Percentiles rank a stretch among this genome's conserved stretches.
Evolutionary conservation across 1,140 invertebrate species (phyloP).

Genomic region (Temnothorax longispinosus): DNA sequence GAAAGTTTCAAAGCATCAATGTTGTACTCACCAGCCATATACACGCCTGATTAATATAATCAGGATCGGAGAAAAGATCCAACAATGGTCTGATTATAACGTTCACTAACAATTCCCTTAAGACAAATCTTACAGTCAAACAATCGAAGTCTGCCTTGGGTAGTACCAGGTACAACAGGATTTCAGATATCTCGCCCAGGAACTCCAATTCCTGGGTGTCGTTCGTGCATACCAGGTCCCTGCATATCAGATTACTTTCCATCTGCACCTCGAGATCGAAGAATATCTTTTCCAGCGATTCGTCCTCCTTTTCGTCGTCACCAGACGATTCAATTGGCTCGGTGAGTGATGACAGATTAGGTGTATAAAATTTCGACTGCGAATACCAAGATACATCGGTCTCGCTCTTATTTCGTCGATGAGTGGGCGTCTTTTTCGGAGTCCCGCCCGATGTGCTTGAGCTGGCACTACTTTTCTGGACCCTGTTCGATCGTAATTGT

Average conservation of each 20-base stretch:
- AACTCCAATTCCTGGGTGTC: constrained; percentile 90
- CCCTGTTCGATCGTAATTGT: constrained; percentile 83
- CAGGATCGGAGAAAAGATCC: constrained; percentile 94
- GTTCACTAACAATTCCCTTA: constrained; percentile 93
- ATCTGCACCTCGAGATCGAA: constrained; percentile 95
- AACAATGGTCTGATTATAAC: constrained; percentile 93
- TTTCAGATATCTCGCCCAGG: constrained; percentile 93
- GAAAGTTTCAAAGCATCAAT: background rate
- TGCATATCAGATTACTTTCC: constrained; percentile 91
- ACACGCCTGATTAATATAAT: constrained; percentile 97
- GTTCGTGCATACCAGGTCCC: constrained; percentile 89
- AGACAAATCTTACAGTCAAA: constrained; percentile 91
- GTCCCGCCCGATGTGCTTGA: constrained; percentile 85
- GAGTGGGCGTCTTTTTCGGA: constrained; percentile 85
- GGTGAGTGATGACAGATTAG: constrained; percentile 82
- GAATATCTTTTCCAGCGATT: constrained; percentile 91
- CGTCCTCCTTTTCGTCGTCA: constrained; percentile 75
- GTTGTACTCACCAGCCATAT: constrained; percentile 93
- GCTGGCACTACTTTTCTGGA: constrained; percentile 83
- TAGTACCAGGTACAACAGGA: constrained; percentile 93
- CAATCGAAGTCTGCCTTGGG: constrained; percentile 95
- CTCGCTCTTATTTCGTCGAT: constrained; percentile 90
- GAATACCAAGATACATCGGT: constrained; percentile 89
- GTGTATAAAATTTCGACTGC: constrained; percentile 84
- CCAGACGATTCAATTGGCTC: constrained; percentile 77